Base-by-base conservation (phyloP, 2,888 invertebrate species). In the Eupithecia abbreviata region DNA sequence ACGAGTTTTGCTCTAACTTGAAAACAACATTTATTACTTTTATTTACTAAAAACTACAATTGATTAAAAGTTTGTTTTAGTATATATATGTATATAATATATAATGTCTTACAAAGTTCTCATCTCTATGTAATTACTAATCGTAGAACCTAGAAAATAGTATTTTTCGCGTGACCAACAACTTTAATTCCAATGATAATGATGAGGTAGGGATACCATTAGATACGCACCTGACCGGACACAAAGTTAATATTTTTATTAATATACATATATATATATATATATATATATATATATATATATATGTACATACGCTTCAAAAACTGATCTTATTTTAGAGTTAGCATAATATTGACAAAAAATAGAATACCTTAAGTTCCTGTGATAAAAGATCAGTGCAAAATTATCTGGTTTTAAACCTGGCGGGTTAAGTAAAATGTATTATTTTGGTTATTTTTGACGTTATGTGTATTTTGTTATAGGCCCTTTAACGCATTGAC, bases 371-470 rank as follows among this genome's bases (percentile, higher is more conserved):
- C 4, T 41, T 41, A 45, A 67, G 49, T 68, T 74, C 71, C 74
- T 72, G 74, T 74, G 71, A 74, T 74, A 74, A 43, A 72, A 72
- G 15, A 49, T 41, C 47, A 18, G 30, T 6, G 1, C 12, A 49
- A 43, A 71, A 72, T 58, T 62, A 30, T 62, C 62, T 30, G 62
- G 62, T 62, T 30, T 30, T 10, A 62, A 18, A 66, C 7, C 42
- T 42, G 41, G 42, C 13, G 42, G 66, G 15, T 49, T 70, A 49
- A 41, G 58, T 58, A 12, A 72, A 73, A 65, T 65, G 51, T 73
- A 72, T 73, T 76, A 76, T 51, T 73, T 66, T 45, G 71, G 65
- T 68, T 71, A 66, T 67, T 66, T 18, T 43, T 75, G 65, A 73
- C 49, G 43, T 18, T 58, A 18, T 73, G 18, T 77, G 51, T 62